Evolutionary conservation across 2,797 vertebrate species (phyloP).

Genomic region (Cyprinella venusta): DNA sequence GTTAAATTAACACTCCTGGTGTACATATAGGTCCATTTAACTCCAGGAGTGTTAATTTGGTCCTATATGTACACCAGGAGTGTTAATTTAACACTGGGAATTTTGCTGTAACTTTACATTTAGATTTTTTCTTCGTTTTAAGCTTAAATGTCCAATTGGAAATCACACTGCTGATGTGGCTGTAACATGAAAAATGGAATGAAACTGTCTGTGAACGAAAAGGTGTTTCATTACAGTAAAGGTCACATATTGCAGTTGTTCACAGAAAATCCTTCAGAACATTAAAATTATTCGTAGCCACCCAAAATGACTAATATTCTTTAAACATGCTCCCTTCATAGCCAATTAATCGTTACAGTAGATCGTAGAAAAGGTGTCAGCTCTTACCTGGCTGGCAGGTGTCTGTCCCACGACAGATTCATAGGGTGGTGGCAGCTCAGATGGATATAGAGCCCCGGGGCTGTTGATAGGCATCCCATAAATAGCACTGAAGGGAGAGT

Average conservation of each 20-base stretch:
- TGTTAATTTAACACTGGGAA: too few species aligned
- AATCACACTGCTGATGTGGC: slow-evolving; percentile 4
- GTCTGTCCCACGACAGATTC: slow-evolving; percentile 91
- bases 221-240: slow-evolving; percentile 8
- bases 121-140: background rate
- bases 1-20: too few species aligned
- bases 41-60: too few species aligned
- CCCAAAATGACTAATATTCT: background rate
- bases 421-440: slow-evolving; percentile 96
- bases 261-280: background rate
- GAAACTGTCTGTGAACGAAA: slow-evolving; percentile 19
- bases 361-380: background rate
- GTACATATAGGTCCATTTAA: too few species aligned
- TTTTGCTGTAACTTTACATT: too few species aligned
- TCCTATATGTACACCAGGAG: too few species aligned
- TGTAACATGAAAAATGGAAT: slow-evolving; percentile 25
- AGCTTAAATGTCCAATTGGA: background rate
- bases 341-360: background rate
- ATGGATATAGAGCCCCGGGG: slow-evolving; percentile 89
- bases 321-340: background rate
- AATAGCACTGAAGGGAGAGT: slow-evolving; percentile 89
- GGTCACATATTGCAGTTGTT: slow-evolving; percentile 29
- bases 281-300: background rate
- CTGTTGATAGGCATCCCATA: slow-evolving; percentile 94
- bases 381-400: slow-evolving; percentile 86